These are phyloP conservation scores for Forbesichthys agassizii DNA, from an alignment of 2,113 vertebrate species.

Conservation along the genomic window DNA sequence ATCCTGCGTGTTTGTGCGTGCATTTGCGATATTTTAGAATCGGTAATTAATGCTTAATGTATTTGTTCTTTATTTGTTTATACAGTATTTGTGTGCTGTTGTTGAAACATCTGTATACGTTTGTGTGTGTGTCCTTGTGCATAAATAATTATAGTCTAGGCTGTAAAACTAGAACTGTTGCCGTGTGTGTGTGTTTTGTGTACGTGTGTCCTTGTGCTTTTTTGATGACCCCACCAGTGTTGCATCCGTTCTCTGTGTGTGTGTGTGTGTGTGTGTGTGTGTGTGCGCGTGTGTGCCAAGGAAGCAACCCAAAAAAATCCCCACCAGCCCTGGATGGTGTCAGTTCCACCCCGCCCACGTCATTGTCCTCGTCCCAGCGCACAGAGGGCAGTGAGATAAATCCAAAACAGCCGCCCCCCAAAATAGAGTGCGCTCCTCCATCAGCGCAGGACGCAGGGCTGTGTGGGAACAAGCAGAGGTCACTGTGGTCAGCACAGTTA, in stretches of 20 bases:
- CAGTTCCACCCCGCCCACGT: slow-evolving; percentile 58
- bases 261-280: slow-evolving; percentile 20
- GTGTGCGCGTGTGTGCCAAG: slow-evolving; percentile 11
- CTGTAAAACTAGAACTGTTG: no score
- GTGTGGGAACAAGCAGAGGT: slow-evolving; percentile 71
- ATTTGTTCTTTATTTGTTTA: neutral
- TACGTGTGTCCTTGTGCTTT: no score
- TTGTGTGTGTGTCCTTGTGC: neutral
- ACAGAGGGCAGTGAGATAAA: slow-evolving; percentile 71
- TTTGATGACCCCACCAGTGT: neutral
- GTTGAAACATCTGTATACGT: slow-evolving; percentile 15
- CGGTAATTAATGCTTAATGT: neutral
- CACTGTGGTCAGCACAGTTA: slow-evolving; percentile 70
- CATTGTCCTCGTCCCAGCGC: slow-evolving; percentile 65
- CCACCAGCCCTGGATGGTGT: slow-evolving; percentile 33
- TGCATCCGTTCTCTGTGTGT: slow-evolving; percentile 1
- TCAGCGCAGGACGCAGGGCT: slow-evolving; percentile 62
- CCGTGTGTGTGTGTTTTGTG: no score
- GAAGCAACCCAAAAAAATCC: slow-evolving; percentile 25
- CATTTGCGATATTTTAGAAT: neutral
- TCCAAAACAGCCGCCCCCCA: slow-evolving; percentile 52
- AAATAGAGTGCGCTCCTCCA: slow-evolving; percentile 65
- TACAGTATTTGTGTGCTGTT: slow-evolving; percentile 6
- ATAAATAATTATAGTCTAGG: no score
- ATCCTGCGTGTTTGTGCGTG: neutral